Conservation (phyloP, 2,888 invertebrate species). For the Cacoxenus indagator region DNA sequence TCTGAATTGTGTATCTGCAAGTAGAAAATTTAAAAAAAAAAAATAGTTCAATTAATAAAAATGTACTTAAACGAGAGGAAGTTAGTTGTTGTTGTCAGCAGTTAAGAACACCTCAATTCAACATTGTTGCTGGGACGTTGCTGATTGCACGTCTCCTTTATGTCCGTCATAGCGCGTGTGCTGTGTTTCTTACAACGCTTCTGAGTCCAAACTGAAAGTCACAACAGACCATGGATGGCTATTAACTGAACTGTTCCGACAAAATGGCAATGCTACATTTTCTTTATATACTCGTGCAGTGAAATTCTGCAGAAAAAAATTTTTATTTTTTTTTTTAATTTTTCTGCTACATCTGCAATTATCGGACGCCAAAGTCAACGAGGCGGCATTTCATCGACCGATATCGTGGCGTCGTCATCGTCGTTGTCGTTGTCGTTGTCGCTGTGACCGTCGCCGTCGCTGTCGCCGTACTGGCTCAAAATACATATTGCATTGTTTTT, state of each 20-base stretch:
- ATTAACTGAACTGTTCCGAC: not conserved
- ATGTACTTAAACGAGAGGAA: too few relatives aligned
- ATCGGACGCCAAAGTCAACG: conserved; percentile 33
- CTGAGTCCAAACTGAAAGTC: not conserved
- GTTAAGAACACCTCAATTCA: conserved; percentile 51
- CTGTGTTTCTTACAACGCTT: not conserved
- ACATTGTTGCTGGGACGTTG: conserved; percentile 35
- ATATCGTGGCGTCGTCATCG: not conserved
- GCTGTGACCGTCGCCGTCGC: not conserved
- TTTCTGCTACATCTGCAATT: conserved; percentile 60
- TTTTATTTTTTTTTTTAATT: conserved; percentile 19
- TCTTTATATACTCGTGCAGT: not conserved
- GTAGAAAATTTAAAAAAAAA: not conserved
- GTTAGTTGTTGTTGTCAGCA: too few relatives aligned
- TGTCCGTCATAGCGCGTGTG: not conserved
- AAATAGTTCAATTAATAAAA: too few relatives aligned
- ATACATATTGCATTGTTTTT: conserved; percentile 34
- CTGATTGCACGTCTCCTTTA: conserved; percentile 35
- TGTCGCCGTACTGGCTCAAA: conserved; percentile 36
- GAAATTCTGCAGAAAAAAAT: not conserved
- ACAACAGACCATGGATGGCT: too few relatives aligned
- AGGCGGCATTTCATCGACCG: not conserved
- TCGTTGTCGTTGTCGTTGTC: not conserved
- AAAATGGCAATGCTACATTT: not conserved
- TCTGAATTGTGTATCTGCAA: conserved; percentile 67